These are phyloP conservation scores for Stenolophus ochropezus DNA, from an alignment of 2,888 invertebrate genomes.

Conservation along the genomic window DNA sequence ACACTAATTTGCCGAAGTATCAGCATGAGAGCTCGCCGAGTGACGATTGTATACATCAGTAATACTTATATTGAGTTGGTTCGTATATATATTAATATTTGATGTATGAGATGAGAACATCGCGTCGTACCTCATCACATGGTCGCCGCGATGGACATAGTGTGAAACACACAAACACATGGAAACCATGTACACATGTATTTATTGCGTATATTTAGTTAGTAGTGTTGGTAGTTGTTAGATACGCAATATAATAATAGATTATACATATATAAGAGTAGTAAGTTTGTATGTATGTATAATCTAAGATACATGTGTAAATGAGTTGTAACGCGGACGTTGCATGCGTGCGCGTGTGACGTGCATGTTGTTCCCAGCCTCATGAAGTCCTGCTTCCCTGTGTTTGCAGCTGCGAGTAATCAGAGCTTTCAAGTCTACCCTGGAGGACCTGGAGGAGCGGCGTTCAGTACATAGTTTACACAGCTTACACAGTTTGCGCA, in stretches of 20 bases:
- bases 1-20: constrained; percentile 40
- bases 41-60: constrained; percentile 49
- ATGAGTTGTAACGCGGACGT: constrained; percentile 59
- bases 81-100: constrained; percentile 22
- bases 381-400: constrained; percentile 76
- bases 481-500: constrained; percentile 90
- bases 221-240: neutral
- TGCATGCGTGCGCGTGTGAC: constrained; percentile 66
- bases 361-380: constrained; percentile 71
- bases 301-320: constrained; percentile 38
- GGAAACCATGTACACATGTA: constrained; percentile 46
- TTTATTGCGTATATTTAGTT: constrained; percentile 8
- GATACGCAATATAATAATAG: neutral
- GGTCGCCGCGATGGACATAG: constrained; percentile 47
- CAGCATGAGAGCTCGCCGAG: constrained; percentile 56
- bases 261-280: neutral
- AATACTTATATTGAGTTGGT: neutral
- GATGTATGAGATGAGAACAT: constrained; percentile 41
- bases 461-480: constrained; percentile 98
- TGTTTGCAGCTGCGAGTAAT: constrained; percentile 99
- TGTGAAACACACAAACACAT: constrained; percentile 53
- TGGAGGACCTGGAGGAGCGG: constrained; percentile 99
- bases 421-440: constrained; percentile 99
- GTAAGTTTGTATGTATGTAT: neutral
- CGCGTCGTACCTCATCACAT: constrained; percentile 50